Conservation (phyloP, 1,140 invertebrate genomes). For the Trissolcus basalis region DNA sequence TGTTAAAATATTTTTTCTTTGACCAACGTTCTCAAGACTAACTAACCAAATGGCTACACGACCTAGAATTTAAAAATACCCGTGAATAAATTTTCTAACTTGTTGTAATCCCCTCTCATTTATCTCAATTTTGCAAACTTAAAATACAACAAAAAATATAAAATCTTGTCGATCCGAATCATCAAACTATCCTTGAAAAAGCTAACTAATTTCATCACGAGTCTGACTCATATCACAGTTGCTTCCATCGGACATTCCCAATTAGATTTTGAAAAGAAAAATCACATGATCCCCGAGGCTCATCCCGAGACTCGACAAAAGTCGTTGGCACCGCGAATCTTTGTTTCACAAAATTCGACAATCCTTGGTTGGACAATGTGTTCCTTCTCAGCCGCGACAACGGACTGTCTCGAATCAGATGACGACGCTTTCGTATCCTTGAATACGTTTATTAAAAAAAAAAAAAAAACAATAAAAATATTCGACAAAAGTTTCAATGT, state of each 20-base stretch:
- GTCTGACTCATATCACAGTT: constrained; percentile 53
- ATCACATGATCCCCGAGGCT: not conserved
- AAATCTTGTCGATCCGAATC: constrained; percentile 11
- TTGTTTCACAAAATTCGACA: too few relatives aligned
- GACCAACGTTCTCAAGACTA: too few relatives aligned
- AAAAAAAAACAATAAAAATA: constrained; percentile 57
- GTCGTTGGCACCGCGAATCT: constrained; percentile 26
- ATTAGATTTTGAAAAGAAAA: constrained; percentile 25
- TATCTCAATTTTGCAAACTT: constrained; percentile 14
- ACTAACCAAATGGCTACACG: constrained; percentile 32
- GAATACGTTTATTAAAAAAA: constrained; percentile 64
- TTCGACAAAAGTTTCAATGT: constrained; percentile 18
- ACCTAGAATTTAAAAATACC: constrained; percentile 28
- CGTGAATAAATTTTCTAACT: not conserved
- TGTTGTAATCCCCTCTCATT: constrained; percentile 3
- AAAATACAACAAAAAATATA: constrained; percentile 7
- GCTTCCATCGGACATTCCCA: constrained; percentile 36
- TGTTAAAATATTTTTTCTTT: too few relatives aligned
- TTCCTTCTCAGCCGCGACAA: constrained; percentile 6
- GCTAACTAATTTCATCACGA: constrained; percentile 51
- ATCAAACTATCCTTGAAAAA: constrained; percentile 33
- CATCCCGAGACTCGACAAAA: constrained; percentile 8
- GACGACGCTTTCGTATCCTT: constrained; percentile 68
- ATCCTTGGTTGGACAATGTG: not conserved
- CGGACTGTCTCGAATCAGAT: constrained; percentile 63